Percentiles rank a stretch among this genome's conserved stretches.
Conservation (phyloP, 2,888 invertebrate genomes). For the Philopedon plagiatum region DNA sequence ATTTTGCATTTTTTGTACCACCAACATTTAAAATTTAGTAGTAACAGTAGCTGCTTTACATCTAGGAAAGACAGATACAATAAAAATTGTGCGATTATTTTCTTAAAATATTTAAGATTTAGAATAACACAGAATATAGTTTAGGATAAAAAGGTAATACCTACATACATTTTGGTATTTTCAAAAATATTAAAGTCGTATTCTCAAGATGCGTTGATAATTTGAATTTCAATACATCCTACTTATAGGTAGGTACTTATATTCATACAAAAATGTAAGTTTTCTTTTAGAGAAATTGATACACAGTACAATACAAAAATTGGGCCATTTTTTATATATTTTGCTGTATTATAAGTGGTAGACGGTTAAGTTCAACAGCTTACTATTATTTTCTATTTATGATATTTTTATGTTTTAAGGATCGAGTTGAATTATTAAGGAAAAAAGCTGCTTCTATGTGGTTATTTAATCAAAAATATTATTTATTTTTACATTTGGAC, state of each 20-base stretch:
- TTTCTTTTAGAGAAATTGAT: background rate
- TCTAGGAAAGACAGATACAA: slow-evolving; percentile 38
- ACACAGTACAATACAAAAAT: background rate
- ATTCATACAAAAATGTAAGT: no score
- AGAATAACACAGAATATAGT: slow-evolving; percentile 30
- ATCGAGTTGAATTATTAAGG: no score
- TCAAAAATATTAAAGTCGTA: background rate
- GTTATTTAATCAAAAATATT: no score
- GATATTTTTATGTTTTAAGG: no score
- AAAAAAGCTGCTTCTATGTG: no score
- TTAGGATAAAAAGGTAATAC: slow-evolving; percentile 23
- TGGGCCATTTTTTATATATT: no score
- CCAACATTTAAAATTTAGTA: slow-evolving; percentile 14
- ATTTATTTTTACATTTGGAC: no score
- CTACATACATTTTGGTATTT: background rate
- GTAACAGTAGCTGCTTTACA: slow-evolving; percentile 16
- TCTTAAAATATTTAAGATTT: slow-evolving; percentile 30
- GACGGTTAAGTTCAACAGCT: no score
- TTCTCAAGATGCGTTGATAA: background rate
- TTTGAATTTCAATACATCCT: background rate
- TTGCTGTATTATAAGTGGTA: no score
- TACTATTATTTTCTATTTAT: no score
- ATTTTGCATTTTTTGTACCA: background rate
- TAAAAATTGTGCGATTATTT: slow-evolving; percentile 48
- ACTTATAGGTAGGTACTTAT: no score